Evolutionary conservation across 2,888 invertebrate genomes (phyloP).

Genomic region (Spodoptera littoralis): DNA sequence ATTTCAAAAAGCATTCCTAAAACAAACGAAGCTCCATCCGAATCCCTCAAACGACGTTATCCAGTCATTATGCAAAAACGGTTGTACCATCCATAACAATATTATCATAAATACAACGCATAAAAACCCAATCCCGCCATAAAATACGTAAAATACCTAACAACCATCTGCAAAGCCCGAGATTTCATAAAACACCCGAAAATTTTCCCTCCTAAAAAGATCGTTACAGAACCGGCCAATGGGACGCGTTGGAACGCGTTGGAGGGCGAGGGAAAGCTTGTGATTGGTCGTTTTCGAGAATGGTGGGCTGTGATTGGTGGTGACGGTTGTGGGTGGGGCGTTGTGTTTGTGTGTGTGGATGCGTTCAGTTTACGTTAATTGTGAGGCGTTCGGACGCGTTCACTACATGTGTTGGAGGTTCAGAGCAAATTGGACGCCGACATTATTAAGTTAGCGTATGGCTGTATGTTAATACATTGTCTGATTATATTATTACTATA

Average conservation of each 20-base stretch:
- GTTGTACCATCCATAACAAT: conserved; percentile 77
- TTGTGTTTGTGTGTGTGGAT: conserved; percentile 72
- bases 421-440: conserved; percentile 65
- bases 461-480: conserved; percentile 40
- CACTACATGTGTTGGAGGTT: conserved; percentile 64
- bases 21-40: conserved; percentile 49
- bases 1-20: conserved; percentile 28
- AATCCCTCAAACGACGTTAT: conserved; percentile 57
- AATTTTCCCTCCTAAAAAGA: conserved; percentile 84
- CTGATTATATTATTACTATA: conserved; percentile 1
- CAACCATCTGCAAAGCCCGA: conserved; percentile 63
- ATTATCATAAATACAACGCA: conserved; percentile 83
- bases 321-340: conserved; percentile 70
- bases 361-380: conserved; percentile 77
- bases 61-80: conserved; percentile 81
- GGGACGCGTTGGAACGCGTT: conserved; percentile 67
- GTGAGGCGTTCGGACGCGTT: conserved; percentile 69
- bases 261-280: conserved; percentile 74
- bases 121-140: conserved; percentile 79
- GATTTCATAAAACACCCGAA: conserved; percentile 85
- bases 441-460: conserved; percentile 60
- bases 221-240: conserved; percentile 81
- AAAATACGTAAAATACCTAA: conserved; percentile 81
- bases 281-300: conserved; percentile 73
- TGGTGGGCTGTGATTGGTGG: conserved; percentile 76